Percentiles rank a stretch among this genome's conserved stretches.
These are phyloP conservation scores for Tinamus guttatus DNA, from an alignment of 2,113 vertebrate species.

Conservation along the genomic window DNA sequence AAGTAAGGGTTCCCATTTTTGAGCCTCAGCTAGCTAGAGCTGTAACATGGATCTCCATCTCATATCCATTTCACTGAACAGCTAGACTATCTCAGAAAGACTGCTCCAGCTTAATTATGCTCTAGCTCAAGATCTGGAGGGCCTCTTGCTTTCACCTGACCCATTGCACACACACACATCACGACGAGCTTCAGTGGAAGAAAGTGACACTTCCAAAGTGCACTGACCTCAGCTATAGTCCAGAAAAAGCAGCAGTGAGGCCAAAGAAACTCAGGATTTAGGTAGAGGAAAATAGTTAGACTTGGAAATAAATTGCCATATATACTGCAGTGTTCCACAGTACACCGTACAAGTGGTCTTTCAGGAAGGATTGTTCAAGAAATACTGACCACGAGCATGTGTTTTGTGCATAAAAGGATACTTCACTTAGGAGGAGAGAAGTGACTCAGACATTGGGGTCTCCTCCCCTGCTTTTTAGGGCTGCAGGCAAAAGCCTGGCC, in stretches of 20 bases:
- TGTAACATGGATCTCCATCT: not conserved
- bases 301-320: constrained; percentile 49
- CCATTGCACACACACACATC: not conserved
- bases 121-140: not conserved
- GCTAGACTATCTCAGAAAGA: not conserved
- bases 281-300: constrained; percentile 29
- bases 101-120: fast-evolving
- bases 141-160: not conserved
- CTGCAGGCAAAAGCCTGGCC: not conserved
- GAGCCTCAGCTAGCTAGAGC: fast-evolving
- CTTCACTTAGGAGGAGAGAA: constrained; percentile 25
- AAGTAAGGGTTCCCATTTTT: not conserved
- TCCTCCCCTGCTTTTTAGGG: not conserved
- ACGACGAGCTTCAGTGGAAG: not conserved
- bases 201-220: not conserved
- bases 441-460: fast-evolving
- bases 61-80: fast-evolving
- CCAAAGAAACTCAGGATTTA: not conserved
- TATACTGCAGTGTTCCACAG: not conserved
- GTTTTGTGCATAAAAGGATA: not conserved
- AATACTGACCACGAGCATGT: not conserved
- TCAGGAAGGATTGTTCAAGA: constrained; percentile 48
- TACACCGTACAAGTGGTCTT: constrained; percentile 9
- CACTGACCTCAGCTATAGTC: not conserved
- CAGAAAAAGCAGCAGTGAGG: constrained; percentile 7